Conservation (phyloP, 2,113 vertebrate species). For the Thunnus maccoyii region DNA sequence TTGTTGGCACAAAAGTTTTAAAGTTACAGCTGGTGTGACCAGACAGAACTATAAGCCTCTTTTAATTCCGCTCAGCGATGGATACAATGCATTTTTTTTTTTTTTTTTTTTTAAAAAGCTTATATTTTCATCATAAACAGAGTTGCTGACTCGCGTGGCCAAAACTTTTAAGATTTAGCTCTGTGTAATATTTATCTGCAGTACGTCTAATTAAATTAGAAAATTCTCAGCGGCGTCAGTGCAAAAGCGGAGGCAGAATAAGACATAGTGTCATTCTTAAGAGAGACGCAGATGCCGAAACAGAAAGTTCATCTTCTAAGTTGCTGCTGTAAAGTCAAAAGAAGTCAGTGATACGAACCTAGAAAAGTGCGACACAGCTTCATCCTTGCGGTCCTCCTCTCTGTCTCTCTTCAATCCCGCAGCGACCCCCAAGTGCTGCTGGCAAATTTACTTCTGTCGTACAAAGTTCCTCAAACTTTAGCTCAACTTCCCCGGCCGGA, state of each 20-base stretch:
- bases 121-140: conserved; percentile 2
- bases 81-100: no score
- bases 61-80: conserved; percentile 23
- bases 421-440: conserved; percentile 60
- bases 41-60: conserved; percentile 18
- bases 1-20: conserved; percentile 13
- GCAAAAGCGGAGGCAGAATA: no score
- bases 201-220: not conserved
- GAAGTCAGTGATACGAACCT: conserved; percentile 86
- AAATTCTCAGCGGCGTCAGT: no score
- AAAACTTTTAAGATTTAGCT: not conserved
- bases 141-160: not conserved
- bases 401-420: conserved; percentile 45
- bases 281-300: conserved; percentile 30
- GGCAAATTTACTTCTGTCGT: conserved; percentile 82
- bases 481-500: conserved; percentile 86
- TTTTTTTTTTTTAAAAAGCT: not conserved
- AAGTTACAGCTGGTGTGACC: conserved; percentile 33
- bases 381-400: conserved; percentile 86
- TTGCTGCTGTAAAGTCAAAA: not conserved
- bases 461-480: conserved; percentile 88
- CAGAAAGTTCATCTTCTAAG: conserved; percentile 14
- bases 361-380: conserved; percentile 93
- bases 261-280: not conserved
- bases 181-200: not conserved